These are phyloP conservation scores for Tachina fera DNA, from an alignment of 2,888 invertebrate genomes.

Conservation along the genomic window DNA sequence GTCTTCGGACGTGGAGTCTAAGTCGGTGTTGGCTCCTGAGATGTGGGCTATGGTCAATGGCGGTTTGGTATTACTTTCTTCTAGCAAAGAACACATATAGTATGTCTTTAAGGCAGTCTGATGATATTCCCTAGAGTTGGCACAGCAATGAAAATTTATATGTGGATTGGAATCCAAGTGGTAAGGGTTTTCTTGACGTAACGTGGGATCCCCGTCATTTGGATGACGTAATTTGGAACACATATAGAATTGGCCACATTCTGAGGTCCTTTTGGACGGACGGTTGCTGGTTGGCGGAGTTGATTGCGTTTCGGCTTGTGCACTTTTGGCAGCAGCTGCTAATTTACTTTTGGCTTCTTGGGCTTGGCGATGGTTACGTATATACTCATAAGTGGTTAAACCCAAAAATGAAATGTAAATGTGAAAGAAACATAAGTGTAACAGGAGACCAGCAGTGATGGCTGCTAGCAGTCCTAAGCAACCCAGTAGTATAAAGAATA, in stretches of 20 bases:
- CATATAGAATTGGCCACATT: conserved; percentile 80
- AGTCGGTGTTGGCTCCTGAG: conserved; percentile 54
- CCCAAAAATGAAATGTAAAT: conserved; percentile 93
- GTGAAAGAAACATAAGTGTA: conserved; percentile 94
- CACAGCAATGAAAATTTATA: conserved; percentile 82
- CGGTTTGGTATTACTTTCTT: conserved; percentile 81
- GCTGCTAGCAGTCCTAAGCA: conserved; percentile 89
- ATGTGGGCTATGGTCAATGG: conserved; percentile 69
- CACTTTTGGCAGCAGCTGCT: conserved; percentile 58
- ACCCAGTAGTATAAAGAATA: conserved; percentile 85
- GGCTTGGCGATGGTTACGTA: conserved; percentile 84
- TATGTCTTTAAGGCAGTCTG: conserved; percentile 80
- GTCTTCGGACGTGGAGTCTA: conserved; percentile 46
- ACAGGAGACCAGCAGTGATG: conserved; percentile 89
- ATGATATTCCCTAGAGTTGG: conserved; percentile 82
- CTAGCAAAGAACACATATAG: conserved; percentile 84
- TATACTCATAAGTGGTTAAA: conserved; percentile 95
- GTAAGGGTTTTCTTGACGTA: conserved; percentile 31
- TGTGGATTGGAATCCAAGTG: conserved; percentile 51
- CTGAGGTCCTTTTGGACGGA: conserved; percentile 78
- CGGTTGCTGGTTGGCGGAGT: conserved; percentile 75
- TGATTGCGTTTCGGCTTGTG: conserved; percentile 71
- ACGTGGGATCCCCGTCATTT: conserved; percentile 74
- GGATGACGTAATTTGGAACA: conserved; percentile 83
- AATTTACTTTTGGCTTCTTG: conserved; percentile 79